Base-by-base conservation (phyloP, 2,797 vertebrate species). In the Botia almorhae region DNA sequence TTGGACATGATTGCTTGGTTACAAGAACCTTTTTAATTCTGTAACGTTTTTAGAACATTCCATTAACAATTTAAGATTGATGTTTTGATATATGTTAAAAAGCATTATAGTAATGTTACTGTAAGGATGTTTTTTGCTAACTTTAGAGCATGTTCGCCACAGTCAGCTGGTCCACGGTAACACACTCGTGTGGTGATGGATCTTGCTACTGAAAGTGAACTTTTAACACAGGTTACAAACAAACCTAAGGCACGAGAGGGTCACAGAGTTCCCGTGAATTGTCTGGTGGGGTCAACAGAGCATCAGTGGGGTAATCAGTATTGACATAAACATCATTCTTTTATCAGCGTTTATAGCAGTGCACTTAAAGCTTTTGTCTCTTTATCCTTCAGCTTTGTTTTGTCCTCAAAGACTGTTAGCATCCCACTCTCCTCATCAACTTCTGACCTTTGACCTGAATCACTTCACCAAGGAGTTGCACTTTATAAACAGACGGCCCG, bases 381-480 rank as follows among this genome's bases (percentile, higher is more conserved):
- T 80, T 26, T 74, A 76, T 67, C 36, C 61, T 64, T 81, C 43
- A 55, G 60, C 43, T 76, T 33, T 50, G 64, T 39, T 33, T 23
- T 79, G 67, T 82, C 60, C 33, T 69, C 73, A 65, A 53, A 73
- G 53, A 68, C 56, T 29, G 70, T 43, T 76, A 16, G 39, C 17
- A 4, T 43, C 4, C 36, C 23, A n/a, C 26, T 56, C 29, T 53
- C 21, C 39, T 77, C 53, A 68, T 69, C 33, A 51, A 8, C 67
- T 84, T 85, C 81, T 83, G 84, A 85, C 46, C n/a, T 79, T 29
- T 85, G 85, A 87, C 89, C 84, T 81, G 84, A 81, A 69, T 75
- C 85, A 78, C 76, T 84, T 78, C 88, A 85, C 90, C 84, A 91
- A 84, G 83, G 78, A 46, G 75, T 83, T 84, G 84, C 72, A 50